phyloP scores from a whole-genome alignment of 2,888 invertebrate genomes.

The Micoletzkya japonica region DNA sequence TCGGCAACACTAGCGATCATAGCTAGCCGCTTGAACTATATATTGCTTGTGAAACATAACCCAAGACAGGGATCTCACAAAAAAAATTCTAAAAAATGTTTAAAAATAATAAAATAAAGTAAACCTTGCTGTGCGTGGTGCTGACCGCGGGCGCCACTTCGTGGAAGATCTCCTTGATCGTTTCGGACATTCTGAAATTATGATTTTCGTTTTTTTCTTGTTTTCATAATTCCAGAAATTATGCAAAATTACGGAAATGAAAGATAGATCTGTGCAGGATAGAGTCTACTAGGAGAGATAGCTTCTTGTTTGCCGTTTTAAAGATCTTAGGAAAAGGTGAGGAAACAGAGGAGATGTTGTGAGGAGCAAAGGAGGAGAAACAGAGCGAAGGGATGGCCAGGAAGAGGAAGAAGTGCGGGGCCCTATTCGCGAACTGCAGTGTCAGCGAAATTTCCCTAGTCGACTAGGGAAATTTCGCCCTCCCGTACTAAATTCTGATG shows the following conservation, averaged over 20 bases:
- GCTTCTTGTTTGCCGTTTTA: no score
- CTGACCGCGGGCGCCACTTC: conserved; percentile 47
- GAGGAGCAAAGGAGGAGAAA: conserved; percentile 1
- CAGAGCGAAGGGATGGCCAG: not conserved
- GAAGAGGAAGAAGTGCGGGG: not conserved
- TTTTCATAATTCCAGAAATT: no score
- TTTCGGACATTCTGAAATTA: conserved; percentile 43
- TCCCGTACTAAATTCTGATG: no score
- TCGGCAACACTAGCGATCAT: no score
- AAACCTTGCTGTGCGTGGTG: conserved; percentile 50
- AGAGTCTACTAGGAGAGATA: not conserved
- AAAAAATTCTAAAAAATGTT: no score
- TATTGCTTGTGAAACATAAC: no score
- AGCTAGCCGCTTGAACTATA: no score
- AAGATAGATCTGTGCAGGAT: not conserved
- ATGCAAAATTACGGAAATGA: no score
- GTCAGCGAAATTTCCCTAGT: no score
- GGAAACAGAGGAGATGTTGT: not conserved
- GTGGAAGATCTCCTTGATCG: conserved; percentile 47
- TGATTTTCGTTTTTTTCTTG: not conserved
- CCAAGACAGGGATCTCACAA: no score
- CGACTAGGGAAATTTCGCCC: no score
- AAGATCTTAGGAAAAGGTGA: not conserved
- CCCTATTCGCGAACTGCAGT: not conserved
- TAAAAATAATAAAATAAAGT: no score